These are phyloP conservation scores for Hiodon alosoides DNA, from an alignment of 2,113 vertebrate genomes.

Conservation along the genomic window DNA sequence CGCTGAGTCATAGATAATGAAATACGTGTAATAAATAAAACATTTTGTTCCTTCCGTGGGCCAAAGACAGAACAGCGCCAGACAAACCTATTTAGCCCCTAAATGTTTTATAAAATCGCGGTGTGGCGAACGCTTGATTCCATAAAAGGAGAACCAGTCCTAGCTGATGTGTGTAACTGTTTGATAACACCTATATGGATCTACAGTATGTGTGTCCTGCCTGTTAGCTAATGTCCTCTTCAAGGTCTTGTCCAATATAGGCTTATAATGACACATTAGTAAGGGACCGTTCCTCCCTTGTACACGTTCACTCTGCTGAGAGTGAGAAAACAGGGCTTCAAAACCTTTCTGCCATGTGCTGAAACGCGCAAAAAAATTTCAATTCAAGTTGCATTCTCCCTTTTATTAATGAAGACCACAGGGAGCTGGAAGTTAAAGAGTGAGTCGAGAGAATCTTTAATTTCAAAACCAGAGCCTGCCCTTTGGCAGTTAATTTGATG, in stretches of 20 bases:
- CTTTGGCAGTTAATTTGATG: conserved; percentile 38
- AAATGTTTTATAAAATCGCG: background rate
- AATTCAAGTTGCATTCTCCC: conserved; percentile 33
- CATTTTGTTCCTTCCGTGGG: too few species aligned
- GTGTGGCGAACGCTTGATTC: background rate
- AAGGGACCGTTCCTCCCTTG: background rate
- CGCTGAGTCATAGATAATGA: background rate
- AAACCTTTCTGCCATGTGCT: conserved; percentile 9
- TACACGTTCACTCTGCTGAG: background rate
- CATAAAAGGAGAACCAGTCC: background rate
- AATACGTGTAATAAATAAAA: background rate
- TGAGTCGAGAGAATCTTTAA: conserved; percentile 29
- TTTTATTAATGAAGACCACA: conserved; percentile 41
- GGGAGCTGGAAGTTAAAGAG: conserved; percentile 35
- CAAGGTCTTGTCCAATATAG: background rate
- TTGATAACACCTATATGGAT: background rate
- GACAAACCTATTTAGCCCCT: background rate
- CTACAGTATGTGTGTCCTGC: background rate
- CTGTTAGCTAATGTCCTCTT: background rate
- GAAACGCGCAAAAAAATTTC: conserved; percentile 27
- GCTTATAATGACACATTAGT: background rate
- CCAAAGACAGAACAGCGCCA: too few species aligned
- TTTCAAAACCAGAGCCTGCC: conserved; percentile 29
- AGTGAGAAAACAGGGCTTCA: background rate
- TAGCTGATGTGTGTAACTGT: background rate